Base-by-base conservation (phyloP, 2,797 vertebrate genomes). In the Zalophus californianus region DNA sequence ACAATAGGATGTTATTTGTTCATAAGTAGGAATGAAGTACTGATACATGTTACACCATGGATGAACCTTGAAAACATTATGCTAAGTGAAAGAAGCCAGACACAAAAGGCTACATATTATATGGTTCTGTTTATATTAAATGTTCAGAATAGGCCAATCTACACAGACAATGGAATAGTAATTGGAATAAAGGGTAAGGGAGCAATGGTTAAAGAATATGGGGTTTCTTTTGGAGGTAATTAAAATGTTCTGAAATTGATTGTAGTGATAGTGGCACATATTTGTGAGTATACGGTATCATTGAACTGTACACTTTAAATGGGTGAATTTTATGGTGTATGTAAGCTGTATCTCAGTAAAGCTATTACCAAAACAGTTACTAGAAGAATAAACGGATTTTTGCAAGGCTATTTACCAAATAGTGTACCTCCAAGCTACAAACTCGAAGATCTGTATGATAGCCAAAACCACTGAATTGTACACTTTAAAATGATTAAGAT, bases 311-410 rank as follows among this genome's bases (percentile, higher is more conserved):
- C 23, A 87, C 20, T 96, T 88, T 68, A 91, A 91, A 35, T 87
- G 9, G n/a, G 23, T 77, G 41, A 54, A 77, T 60, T 77, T 48
- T 83, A 35, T 70, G 60, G 41, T 60, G 38, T 78, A 48, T 64
- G 12, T 32, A 44, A 23, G 13, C n/a, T 87, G 44, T 77, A 87
- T 68, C 38, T 62, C 88, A 83, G 29, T 83, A 91, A 87, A 86
- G 20, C 12, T 93, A 50, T 86, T 73, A 56, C 2, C 14, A 77
- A 91, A 77, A 68, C 78, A 58, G 25, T 86, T 50, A 64, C 48
- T 18, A 82, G 66, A 91, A 96, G 13, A 90, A 84, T n/a, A 68
- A 89, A n/a, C 52, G 25, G 60, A 89, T 70, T 96, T 96, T 84
- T 84, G 13, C 21, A 96, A 88, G 62, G 27, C 27, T 70, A 0